These are phyloP conservation scores for Mustelus asterias DNA, from an alignment of 2,113 vertebrate genomes.

Conservation along the genomic window DNA sequence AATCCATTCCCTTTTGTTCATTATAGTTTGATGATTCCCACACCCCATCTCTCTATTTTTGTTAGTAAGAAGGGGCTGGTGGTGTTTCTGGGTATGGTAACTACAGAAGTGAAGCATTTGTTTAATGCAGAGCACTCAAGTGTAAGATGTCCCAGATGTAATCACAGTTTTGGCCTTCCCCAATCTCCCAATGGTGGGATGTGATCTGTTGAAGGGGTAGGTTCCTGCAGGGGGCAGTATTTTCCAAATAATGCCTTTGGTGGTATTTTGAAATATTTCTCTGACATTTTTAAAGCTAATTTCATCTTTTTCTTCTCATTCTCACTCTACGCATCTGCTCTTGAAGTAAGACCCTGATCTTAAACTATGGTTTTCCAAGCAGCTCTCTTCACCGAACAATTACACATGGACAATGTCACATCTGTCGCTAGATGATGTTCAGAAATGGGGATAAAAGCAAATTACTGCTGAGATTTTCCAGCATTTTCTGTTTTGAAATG, in stretches of 20 bases:
- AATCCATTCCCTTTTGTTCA: background rate
- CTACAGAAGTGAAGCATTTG: background rate
- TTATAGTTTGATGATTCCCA: background rate
- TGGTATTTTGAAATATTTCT: background rate
- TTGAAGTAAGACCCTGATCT: background rate
- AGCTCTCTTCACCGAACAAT: no score
- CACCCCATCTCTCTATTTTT: background rate
- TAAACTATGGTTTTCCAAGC: background rate
- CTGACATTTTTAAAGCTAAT: background rate
- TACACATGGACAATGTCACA: background rate
- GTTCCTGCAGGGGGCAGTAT: background rate
- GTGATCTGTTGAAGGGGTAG: background rate
- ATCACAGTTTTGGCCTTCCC: background rate
- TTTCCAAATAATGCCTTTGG: background rate
- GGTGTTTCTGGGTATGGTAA: background rate
- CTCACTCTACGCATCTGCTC: background rate
- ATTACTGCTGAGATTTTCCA: no score
- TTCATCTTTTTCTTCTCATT: background rate
- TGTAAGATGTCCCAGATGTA: background rate
- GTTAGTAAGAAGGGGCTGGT: background rate
- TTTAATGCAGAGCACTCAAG: background rate
- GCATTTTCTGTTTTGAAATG: background rate
- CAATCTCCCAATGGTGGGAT: background rate
- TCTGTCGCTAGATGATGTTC: background rate
- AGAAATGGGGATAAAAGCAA: background rate